A percentile compares a stretch with the other conserved stretches of the same genome.
Conservation (phyloP, 2,113 vertebrate species). For the Sander vitreus region DNA sequence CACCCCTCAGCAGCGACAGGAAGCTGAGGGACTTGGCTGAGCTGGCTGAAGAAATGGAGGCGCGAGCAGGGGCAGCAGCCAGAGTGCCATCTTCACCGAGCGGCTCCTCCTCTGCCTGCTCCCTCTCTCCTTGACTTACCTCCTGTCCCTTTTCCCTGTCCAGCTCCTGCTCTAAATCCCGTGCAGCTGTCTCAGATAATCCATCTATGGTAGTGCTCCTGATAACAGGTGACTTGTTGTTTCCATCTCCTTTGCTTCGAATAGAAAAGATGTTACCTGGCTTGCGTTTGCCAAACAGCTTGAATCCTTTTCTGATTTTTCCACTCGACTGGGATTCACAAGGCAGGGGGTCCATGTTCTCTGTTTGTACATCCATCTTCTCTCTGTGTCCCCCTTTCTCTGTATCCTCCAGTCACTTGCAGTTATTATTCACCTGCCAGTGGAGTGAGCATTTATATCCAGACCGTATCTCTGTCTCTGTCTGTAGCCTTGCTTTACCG, state of each 20-base stretch:
- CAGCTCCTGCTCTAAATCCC: slow-evolving; percentile 66
- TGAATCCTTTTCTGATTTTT: slow-evolving; percentile 97
- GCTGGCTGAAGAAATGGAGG: slow-evolving; percentile 86
- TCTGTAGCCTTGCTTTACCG: slow-evolving; percentile 47
- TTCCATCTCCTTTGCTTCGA: slow-evolving; percentile 89
- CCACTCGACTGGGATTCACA: slow-evolving; percentile 89
- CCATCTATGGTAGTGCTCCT: slow-evolving; percentile 90
- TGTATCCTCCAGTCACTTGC: slow-evolving; percentile 52
- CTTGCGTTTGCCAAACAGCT: slow-evolving; percentile 94
- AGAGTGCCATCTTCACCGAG: slow-evolving; percentile 76
- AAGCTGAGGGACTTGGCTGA: slow-evolving; percentile 92
- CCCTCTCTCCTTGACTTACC: slow-evolving; percentile 84
- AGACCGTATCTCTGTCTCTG: slow-evolving; percentile 47
- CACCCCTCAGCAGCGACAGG: slow-evolving; percentile 88
- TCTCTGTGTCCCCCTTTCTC: slow-evolving; percentile 61
- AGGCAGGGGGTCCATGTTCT: slow-evolving; percentile 87
- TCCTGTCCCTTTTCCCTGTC: slow-evolving; percentile 76
- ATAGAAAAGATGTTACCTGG: slow-evolving; percentile 94
- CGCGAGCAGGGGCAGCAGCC: slow-evolving; percentile 74
- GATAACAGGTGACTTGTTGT: slow-evolving; percentile 86
- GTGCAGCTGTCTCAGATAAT: slow-evolving; percentile 84
- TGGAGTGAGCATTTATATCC: slow-evolving; percentile 55
- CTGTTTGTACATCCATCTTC: slow-evolving; percentile 93
- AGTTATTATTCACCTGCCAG: slow-evolving; percentile 55
- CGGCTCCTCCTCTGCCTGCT: slow-evolving; percentile 68